phyloP scores from a whole-genome alignment of 1,140 invertebrate species.

The Drosophila prosaltans region DNA sequence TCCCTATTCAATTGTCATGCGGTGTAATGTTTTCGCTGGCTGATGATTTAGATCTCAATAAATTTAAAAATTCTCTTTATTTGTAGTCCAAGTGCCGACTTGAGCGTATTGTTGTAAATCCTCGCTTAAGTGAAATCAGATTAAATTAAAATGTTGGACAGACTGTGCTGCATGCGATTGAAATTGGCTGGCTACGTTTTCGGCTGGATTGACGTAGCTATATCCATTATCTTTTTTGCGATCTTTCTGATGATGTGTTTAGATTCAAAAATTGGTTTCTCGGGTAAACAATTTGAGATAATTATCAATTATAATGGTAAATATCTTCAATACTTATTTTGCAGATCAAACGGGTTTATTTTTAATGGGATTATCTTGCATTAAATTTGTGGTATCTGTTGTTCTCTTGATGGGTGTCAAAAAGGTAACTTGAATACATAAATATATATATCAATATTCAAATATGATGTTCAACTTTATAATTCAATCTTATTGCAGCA shows the following conservation, averaged over 20 bases:
- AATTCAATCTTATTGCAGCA: neutral
- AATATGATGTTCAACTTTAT: neutral
- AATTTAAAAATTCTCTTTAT: neutral
- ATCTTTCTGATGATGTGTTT: neutral
- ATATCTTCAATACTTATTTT: neutral
- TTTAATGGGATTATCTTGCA: neutral
- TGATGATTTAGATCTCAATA: neutral
- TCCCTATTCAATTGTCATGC: neutral
- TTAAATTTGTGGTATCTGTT: neutral
- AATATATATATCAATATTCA: neutral
- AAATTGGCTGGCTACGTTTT: neutral
- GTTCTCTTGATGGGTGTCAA: neutral
- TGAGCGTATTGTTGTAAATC: neutral
- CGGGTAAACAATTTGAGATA: neutral
- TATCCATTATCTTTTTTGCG: neutral
- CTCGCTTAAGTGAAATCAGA: neutral
- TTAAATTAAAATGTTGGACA: neutral
- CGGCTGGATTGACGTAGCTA: neutral
- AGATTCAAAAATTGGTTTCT: neutral
- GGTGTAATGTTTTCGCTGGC: neutral
- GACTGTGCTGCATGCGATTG: neutral
- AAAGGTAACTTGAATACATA: neutral
- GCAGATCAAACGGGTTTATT: neutral
- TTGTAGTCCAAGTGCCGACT: neutral
- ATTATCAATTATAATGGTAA: no score